Evolutionary conservation across 2,113 vertebrate species (phyloP), one percentile per base, ranked within the genome.

Genomic region (Cariama cristata): DNA sequence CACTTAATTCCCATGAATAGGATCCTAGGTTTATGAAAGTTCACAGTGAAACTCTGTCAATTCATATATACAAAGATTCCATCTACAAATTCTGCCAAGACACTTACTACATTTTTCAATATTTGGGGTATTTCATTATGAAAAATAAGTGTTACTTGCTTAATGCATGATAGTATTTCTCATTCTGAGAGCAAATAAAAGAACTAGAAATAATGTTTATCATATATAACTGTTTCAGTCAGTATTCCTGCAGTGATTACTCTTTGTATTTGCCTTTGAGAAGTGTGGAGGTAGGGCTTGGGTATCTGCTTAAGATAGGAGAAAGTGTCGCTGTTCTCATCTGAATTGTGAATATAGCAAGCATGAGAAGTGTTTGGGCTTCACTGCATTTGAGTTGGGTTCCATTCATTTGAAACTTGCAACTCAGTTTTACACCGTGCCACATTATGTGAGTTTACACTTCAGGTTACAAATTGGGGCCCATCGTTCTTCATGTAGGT

Each of bases 151-250:
- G 32, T 45, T 74, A 7, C 28, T 27, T 62, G 44, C 50, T 88
- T 92, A 86, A 95, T 86, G 72, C 42, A 58, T 81, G 83, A 89
- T 32, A 66, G 17, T 33, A 40, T 94, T 94, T 91, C 73, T 94
- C 72, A 74, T 89, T 84, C 24, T 15, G 80, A 86, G 91, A 63
- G 76, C 38, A 89, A 81, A 86, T 79, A 60, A 30, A 87, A 47
- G 59, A 42, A 38, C 12, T 74, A 44, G 50, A 50, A 89, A 63
- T 47, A 40, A 50, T 7, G 12, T 89, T 96, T 89, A 27, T 93
- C 33, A 35, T 30, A 4, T 15, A 35, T 33, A 42, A 49, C 50
- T 38, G 58, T 50, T 86, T 69, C 68, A 71, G 40, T 27, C 49
- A 16, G 19, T 11, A 59, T 11, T 88, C 28, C 64, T 49, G 32